Base-by-base conservation (phyloP, 2,888 invertebrate species). In the Acrocyrtus sp. region DNA sequence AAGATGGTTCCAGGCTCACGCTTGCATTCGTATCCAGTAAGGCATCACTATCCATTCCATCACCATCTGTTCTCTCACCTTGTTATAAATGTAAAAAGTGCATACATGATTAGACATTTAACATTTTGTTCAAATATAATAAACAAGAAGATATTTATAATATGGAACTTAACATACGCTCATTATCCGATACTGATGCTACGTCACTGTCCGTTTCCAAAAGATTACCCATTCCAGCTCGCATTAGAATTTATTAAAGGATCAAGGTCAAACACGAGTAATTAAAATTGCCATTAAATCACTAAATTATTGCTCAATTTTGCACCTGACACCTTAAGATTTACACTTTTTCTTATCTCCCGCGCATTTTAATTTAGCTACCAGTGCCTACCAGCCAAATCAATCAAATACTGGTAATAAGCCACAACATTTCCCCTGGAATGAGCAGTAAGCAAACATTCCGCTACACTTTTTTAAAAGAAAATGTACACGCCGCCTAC, bases 161-260 rank as follows among this genome's bases (percentile, higher is more conserved):
- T n/a, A n/a, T n/a, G n/a, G n/a, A n/a, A n/a, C n/a, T n/a, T n/a
- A 34, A 51, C 60, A 70, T 62, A 63, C 60, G 75, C 70, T 80
- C 79, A 27, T 56, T 60, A 34, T 79, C 78, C 0, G 79, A 78
- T 17, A 54, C 54, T 15, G 69, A 67, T 39, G 79, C 78, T 39
- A 76, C 68, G 61, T 81, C 81, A 74, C 80, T 80, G 67, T 81
- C 81, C 67, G 78, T 80, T 72, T 81, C 81, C 8, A 81, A 72
- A 48, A 81, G 65, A 53, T 81, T 81, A 19, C 81, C 81, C 81
- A 81, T 81, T 41, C 45, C 67, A 47, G 24, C 21, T 43, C 50
- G 53, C 68, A 58, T 57, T 61, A 39, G 22, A 66, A 15, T 41
- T 22, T 47, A 19, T n/a, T n/a, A 12, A 12, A 39, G 39, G 12